These are phyloP conservation scores for Ophiothrix spiculata DNA, from an alignment of 35 echinoderm and acorn worm species.

Conservation along the genomic window DNA sequence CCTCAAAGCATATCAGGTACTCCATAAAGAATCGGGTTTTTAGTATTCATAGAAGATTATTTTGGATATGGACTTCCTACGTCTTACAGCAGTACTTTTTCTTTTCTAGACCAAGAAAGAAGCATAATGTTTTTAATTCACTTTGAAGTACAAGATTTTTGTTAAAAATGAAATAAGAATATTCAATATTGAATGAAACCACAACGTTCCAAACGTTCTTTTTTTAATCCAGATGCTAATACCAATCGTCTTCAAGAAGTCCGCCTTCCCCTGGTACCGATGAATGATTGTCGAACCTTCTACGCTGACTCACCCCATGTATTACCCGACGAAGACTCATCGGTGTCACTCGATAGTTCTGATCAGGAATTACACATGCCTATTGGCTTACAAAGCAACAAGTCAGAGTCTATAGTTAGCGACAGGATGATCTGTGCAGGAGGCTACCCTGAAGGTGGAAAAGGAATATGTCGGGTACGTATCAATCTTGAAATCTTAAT, in stretches of 20 bases:
- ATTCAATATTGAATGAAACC: too few species aligned
- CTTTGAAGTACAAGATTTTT: too few species aligned
- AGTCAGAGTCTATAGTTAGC: not conserved
- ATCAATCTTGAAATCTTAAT: not conserved
- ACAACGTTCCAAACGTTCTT: too few species aligned
- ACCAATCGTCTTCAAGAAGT: not conserved
- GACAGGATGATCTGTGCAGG: slow-evolving; percentile 48
- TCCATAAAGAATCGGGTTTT: too few species aligned
- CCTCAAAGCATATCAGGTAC: too few species aligned
- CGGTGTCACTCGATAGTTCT: not conserved
- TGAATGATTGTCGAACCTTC: not conserved
- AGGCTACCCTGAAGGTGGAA: slow-evolving; percentile 27
- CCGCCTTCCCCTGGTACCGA: not conserved
- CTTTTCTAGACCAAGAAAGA: too few species aligned
- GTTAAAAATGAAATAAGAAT: too few species aligned
- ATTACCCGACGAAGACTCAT: not conserved
- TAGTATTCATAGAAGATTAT: too few species aligned
- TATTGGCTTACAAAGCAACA: not conserved
- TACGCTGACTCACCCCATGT: not conserved
- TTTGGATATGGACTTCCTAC: too few species aligned
- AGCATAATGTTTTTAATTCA: too few species aligned
- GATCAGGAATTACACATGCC: not conserved
- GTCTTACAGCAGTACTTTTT: too few species aligned
- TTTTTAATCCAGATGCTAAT: not conserved
- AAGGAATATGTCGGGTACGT: slow-evolving; percentile 35